These are phyloP conservation scores for Squalus acanthias DNA, from an alignment of 2,797 vertebrate genomes.

Conservation along the genomic window DNA sequence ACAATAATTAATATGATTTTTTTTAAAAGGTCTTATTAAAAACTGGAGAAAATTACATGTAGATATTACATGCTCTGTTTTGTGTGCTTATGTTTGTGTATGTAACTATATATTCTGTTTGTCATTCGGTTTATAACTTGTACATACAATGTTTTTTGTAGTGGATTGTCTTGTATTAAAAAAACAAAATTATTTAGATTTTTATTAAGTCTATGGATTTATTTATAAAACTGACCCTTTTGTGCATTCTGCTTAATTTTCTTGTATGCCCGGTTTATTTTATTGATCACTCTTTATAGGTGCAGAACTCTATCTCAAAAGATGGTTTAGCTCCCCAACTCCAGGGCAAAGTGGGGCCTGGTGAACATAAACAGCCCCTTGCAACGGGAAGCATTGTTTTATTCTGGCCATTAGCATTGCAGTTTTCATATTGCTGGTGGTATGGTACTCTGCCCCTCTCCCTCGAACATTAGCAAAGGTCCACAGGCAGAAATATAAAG, in stretches of 20 bases:
- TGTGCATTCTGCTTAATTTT: background rate
- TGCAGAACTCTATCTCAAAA: background rate
- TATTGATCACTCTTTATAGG: background rate
- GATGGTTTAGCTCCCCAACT: background rate
- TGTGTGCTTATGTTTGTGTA: background rate
- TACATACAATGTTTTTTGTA: constrained; percentile 19
- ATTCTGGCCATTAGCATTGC: background rate
- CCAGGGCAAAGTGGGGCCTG: background rate
- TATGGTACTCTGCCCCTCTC: no score
- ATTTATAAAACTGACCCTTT: background rate
- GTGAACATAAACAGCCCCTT: background rate
- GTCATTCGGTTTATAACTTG: background rate
- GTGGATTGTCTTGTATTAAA: background rate
- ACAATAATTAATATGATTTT: background rate
- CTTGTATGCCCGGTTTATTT: background rate
- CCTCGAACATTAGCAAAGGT: no score
- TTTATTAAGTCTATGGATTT: background rate
- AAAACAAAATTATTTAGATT: background rate
- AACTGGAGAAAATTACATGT: background rate
- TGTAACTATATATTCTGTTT: background rate
- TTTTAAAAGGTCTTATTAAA: background rate
- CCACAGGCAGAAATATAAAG: no score
- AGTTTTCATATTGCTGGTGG: background rate
- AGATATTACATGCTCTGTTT: background rate
- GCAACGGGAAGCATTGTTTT: background rate